Evolutionary conservation across 2,888 invertebrate genomes (phyloP).

Genomic region (Campopleginae sp.): DNA sequence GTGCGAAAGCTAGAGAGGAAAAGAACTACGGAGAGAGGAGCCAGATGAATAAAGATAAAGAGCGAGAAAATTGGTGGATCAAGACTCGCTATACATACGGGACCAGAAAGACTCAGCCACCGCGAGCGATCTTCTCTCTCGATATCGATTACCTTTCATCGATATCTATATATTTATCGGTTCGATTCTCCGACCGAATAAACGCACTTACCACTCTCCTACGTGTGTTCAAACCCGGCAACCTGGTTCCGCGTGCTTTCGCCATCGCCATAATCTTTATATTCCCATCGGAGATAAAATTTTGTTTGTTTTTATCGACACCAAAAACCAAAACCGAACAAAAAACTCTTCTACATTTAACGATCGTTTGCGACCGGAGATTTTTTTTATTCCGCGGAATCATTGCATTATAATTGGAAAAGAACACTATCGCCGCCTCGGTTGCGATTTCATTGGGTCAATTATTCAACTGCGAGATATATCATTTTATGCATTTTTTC

Average conservation of each 20-base stretch:
- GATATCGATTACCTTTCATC: constrained; percentile 62
- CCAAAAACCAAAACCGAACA: neutral
- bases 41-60: constrained; percentile 8
- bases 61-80: constrained; percentile 35
- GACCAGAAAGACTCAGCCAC: constrained; percentile 36
- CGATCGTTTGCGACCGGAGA: constrained; percentile 21
- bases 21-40: constrained; percentile 2
- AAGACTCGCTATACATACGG: constrained; percentile 36
- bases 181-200: constrained; percentile 52
- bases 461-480: constrained; percentile 25
- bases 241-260: constrained; percentile 49
- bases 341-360: constrained; percentile 35
- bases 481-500: constrained; percentile 20
- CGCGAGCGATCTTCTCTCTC: constrained; percentile 58
- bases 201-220: constrained; percentile 59
- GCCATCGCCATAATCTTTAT: constrained; percentile 31
- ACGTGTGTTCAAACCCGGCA: too few species aligned
- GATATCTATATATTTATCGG: constrained; percentile 9
- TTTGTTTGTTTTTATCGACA: too few species aligned
- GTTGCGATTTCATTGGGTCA: constrained; percentile 30
- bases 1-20: constrained; percentile 5
- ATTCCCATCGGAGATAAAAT: neutral
- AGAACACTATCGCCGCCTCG: constrained; percentile 11
- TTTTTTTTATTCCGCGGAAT: constrained; percentile 15
- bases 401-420: constrained; percentile 45